Percentiles rank a stretch among this genome's conserved stretches.
phyloP scores from a whole-genome alignment of 2,797 vertebrate species.

The Syngnathus acus region DNA sequence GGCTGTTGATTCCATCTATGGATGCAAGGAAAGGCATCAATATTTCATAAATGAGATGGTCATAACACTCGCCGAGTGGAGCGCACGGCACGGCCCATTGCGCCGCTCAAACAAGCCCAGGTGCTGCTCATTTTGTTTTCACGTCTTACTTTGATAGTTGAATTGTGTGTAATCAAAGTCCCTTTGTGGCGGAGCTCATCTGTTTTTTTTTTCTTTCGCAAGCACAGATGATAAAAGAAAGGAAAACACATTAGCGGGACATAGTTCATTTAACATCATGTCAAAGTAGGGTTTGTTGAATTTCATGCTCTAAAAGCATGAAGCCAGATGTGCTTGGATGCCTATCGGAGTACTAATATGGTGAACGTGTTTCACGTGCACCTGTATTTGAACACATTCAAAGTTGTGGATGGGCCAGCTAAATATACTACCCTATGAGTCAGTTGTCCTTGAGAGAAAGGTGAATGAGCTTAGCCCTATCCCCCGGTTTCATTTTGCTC shows the following conservation, averaged over 20 bases:
- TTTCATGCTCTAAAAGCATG: conserved; percentile 54
- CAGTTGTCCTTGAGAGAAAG: conserved; percentile 47
- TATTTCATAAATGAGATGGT: conserved; percentile 29
- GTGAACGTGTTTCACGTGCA: not conserved
- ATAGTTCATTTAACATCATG: conserved; percentile 38
- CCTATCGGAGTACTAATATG: not conserved
- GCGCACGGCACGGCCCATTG: conserved; percentile 22
- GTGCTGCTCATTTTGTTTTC: conserved; percentile 11
- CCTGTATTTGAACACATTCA: not conserved
- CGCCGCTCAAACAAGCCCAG: conserved; percentile 17
- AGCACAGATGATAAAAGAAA: conserved; percentile 18
- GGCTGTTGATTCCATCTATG: conserved; percentile 15
- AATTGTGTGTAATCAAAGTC: not conserved
- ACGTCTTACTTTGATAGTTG: not conserved
- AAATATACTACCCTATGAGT: conserved; percentile 12
- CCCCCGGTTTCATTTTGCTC: conserved; percentile 49
- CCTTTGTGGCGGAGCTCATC: not conserved
- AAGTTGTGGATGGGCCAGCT: not conserved
- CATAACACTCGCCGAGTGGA: conserved; percentile 25
- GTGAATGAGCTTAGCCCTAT: conserved; percentile 40
- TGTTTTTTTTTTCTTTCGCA: conserved; percentile 8
- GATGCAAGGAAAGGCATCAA: conserved; percentile 27
- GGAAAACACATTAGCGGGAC: conserved; percentile 5
- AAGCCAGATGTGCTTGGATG: conserved; percentile 15
- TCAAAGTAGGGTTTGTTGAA: conserved; percentile 45